Conservation (phyloP, 2,113 vertebrate genomes). For the Donacobius atricapilla region DNA sequence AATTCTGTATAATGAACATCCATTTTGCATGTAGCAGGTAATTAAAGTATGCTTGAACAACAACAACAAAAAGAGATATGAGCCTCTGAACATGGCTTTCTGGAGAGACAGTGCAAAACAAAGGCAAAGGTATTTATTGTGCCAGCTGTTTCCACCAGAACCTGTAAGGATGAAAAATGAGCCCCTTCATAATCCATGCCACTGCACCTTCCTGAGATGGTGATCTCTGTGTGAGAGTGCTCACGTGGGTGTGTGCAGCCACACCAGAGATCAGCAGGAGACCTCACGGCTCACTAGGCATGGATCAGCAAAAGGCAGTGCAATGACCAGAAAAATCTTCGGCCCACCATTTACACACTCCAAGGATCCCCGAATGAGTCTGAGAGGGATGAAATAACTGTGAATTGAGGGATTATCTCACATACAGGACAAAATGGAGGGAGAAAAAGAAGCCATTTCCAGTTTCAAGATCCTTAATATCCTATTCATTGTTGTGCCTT, state of each 20-base stretch:
- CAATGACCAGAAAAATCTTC: not conserved
- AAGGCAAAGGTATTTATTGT: not conserved
- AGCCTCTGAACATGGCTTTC: not conserved
- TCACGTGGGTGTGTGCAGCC: fast-evolving
- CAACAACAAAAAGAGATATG: not conserved
- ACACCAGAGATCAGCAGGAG: not conserved
- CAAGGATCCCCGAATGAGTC: not conserved
- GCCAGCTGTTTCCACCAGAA: not conserved
- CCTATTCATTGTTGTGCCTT: not conserved
- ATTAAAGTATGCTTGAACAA: constrained; percentile 24
- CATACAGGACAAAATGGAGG: not conserved
- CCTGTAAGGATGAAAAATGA: not conserved
- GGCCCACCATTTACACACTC: not conserved
- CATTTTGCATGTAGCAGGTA: constrained; percentile 19
- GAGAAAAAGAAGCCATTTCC: not conserved
- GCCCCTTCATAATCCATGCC: not conserved
- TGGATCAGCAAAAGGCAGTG: not conserved
- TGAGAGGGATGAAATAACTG: not conserved
- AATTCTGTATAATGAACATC: constrained; percentile 53
- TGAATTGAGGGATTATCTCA: not conserved
- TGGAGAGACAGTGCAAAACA: not conserved
- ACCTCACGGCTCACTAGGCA: not conserved
- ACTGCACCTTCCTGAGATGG: not conserved
- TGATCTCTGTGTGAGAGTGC: not conserved
- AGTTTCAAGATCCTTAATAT: not conserved